Evolutionary conservation across 2,888 invertebrate genomes (phyloP).

Genomic region (Drosophila testacea): DNA sequence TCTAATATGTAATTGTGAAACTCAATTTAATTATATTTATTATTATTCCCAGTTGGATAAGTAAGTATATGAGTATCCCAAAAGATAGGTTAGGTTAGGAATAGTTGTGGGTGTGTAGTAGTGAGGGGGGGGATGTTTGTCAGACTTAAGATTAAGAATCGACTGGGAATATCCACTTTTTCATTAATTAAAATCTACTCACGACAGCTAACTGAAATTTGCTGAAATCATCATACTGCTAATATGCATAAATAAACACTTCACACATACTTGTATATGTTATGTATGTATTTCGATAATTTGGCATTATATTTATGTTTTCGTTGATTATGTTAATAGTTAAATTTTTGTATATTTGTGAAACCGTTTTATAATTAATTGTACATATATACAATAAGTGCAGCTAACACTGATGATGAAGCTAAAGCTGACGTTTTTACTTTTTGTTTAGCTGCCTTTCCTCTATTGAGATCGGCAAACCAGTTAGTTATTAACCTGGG

Average conservation of each 20-base stretch:
- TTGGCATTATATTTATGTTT: not conserved
- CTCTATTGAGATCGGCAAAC: conserved; percentile 26
- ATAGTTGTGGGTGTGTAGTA: too few species aligned
- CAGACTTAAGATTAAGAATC: too few species aligned
- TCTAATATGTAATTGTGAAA: too few species aligned
- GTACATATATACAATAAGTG: not conserved
- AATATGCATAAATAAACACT: not conserved
- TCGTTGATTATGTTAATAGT: not conserved
- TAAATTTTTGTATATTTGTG: not conserved
- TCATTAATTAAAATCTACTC: not conserved
- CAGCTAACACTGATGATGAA: conserved; percentile 8
- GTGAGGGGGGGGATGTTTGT: too few species aligned
- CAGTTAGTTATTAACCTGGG: conserved; percentile 45
- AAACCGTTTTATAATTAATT: not conserved
- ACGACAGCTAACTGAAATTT: not conserved
- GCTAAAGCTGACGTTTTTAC: not conserved
- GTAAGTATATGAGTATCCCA: too few species aligned
- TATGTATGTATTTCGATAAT: not conserved
- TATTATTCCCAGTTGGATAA: too few species aligned
- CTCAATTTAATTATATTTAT: too few species aligned
- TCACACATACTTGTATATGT: too few species aligned
- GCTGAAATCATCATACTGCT: not conserved
- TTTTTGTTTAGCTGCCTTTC: not conserved
- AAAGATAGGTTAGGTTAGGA: too few species aligned
- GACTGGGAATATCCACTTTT: too few species aligned